phyloP scores from a whole-genome alignment of 2,797 vertebrate genomes.

The Allobates femoralis region DNA sequence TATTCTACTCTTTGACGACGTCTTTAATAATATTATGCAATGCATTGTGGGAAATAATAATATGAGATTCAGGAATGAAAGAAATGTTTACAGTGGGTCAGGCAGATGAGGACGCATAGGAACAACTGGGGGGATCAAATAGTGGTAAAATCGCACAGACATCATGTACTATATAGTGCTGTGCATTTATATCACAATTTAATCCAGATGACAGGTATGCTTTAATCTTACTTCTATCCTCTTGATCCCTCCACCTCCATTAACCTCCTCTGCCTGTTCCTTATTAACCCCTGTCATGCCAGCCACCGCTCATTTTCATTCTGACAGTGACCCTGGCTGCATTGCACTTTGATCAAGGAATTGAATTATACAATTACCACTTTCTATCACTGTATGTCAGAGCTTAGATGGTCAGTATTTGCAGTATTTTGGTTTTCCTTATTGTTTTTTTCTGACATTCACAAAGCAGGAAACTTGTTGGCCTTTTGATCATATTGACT shows the following conservation, averaged over 20 bases:
- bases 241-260: background rate
- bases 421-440: no score
- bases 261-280: background rate
- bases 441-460: background rate
- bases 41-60: no score
- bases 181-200: background rate
- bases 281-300: background rate
- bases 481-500: background rate
- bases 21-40: no score
- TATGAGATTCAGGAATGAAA: no score
- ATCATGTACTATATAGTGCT: no score
- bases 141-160: no score
- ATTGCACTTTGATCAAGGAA: background rate
- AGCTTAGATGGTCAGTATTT: background rate
- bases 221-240: background rate
- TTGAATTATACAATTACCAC: background rate
- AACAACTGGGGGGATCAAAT: no score
- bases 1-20: no score
- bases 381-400: background rate
- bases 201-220: background rate
- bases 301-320: background rate
- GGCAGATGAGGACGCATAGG: no score
- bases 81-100: no score
- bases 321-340: background rate
- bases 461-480: conserved; percentile 2